These are phyloP conservation scores for Synanthedon andrenaeformis DNA, from an alignment of 2,888 invertebrate genomes.

Conservation along the genomic window DNA sequence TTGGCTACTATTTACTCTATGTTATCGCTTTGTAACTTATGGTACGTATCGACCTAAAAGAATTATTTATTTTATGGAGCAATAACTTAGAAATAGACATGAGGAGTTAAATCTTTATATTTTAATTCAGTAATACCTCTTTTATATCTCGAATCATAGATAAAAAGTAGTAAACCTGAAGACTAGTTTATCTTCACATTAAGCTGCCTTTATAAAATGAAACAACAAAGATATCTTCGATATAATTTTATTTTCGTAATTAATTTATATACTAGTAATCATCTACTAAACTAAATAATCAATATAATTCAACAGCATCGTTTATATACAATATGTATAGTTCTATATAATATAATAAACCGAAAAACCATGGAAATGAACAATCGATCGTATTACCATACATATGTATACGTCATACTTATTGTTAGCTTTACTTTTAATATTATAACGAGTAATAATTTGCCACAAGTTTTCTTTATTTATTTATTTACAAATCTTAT, in stretches of 20 bases:
- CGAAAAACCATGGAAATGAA: slow-evolving; percentile 35
- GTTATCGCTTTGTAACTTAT: no score
- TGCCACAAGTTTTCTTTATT: slow-evolving; percentile 60
- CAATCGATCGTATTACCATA: slow-evolving; percentile 43
- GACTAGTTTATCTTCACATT: no score
- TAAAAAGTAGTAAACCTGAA: no score
- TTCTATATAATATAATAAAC: slow-evolving; percentile 34
- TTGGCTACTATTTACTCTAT: no score
- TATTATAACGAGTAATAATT: slow-evolving; percentile 49
- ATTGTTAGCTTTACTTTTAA: slow-evolving; percentile 19
- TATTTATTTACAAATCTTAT: slow-evolving; percentile 66
- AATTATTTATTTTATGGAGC: no score
- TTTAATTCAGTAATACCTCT: no score
- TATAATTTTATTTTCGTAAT: slow-evolving; percentile 65
- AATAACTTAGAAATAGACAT: no score
- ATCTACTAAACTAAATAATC: slow-evolving; percentile 68
- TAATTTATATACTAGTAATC: slow-evolving; percentile 66
- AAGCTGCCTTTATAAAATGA: not conserved
- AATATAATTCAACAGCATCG: slow-evolving; percentile 67
- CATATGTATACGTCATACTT: slow-evolving; percentile 43
- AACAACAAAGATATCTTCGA: slow-evolving; percentile 31
- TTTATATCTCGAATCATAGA: no score
- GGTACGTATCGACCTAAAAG: no score
- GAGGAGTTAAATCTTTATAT: no score
- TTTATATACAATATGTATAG: slow-evolving; percentile 68